These are phyloP conservation scores for Gari tellinella DNA, from an alignment of 2,888 invertebrate genomes.

Conservation along the genomic window DNA sequence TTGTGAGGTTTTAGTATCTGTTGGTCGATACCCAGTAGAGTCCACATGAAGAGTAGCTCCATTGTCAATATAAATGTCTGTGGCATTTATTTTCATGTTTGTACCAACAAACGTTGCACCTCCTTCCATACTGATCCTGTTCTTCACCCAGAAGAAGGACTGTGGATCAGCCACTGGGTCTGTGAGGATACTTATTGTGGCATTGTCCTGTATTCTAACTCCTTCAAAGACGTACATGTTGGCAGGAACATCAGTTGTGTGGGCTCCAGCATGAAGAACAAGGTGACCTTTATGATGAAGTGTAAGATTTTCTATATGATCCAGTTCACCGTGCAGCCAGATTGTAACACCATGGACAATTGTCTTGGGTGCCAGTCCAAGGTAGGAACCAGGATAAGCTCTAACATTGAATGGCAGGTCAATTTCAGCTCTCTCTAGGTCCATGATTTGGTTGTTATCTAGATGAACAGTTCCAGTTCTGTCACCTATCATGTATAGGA, in stretches of 20 bases:
- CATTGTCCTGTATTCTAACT: conserved; percentile 72
- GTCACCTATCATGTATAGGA: conserved; percentile 78
- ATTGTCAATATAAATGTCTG: conserved; percentile 71
- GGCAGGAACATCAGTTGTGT: conserved; percentile 51
- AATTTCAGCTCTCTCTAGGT: conserved; percentile 66
- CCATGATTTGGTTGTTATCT: conserved; percentile 68
- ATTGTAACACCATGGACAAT: conserved; percentile 73
- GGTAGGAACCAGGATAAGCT: conserved; percentile 66
- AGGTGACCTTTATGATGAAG: conserved; percentile 69
- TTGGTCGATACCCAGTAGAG: conserved; percentile 64
- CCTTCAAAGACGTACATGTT: conserved; percentile 58
- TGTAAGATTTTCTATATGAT: conserved; percentile 68
- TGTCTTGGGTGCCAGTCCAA: conserved; percentile 69
- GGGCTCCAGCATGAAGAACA: conserved; percentile 63
- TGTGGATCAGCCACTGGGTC: conserved; percentile 65
- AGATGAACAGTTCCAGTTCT: conserved; percentile 76
- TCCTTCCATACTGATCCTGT: conserved; percentile 70
- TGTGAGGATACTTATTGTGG: conserved; percentile 64
- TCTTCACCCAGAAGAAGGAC: conserved; percentile 53
- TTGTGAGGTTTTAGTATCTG: conserved; percentile 37
- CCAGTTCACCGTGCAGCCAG: conserved; percentile 73
- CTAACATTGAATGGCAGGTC: conserved; percentile 72
- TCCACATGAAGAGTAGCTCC: conserved; percentile 71
- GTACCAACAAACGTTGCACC: conserved; percentile 70
- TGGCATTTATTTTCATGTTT: conserved; percentile 61